Percentiles rank a stretch among this genome's conserved stretches.
Conservation (phyloP, 2,113 vertebrate genomes). For the Coracopsis vasa region DNA sequence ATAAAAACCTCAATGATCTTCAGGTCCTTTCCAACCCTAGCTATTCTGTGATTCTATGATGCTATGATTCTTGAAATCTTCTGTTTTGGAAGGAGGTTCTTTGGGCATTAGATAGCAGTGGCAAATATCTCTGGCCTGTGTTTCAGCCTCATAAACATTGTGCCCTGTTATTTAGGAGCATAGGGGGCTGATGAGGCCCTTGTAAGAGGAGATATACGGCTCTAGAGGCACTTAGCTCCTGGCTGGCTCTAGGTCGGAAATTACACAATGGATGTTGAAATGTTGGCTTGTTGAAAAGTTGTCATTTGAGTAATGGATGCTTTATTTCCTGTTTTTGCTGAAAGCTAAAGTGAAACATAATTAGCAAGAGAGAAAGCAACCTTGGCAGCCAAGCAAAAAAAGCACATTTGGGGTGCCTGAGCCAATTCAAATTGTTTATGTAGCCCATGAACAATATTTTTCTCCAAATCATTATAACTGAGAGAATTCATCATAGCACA, state of each 20-base stretch:
- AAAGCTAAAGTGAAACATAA: slow-evolving; percentile 78
- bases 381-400: slow-evolving; percentile 79
- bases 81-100: neutral
- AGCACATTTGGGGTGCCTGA: slow-evolving; percentile 74
- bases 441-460: slow-evolving; percentile 74
- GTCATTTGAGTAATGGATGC: slow-evolving; percentile 82
- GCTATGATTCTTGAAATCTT: neutral
- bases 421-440: slow-evolving; percentile 82
- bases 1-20: neutral
- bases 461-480: slow-evolving; percentile 65
- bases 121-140: neutral
- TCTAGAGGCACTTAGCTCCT: slow-evolving; percentile 67
- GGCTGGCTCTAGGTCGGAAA: slow-evolving; percentile 75
- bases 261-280: slow-evolving; percentile 85
- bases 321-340: slow-evolving; percentile 82
- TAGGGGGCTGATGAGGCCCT: neutral
- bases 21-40: neutral
- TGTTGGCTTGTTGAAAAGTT: slow-evolving; percentile 79
- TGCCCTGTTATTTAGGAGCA: neutral
- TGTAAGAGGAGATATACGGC: neutral
- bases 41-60: neutral
- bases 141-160: neutral
- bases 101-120: neutral
- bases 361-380: slow-evolving; percentile 77
- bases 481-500: slow-evolving; percentile 52